Conservation (phyloP, 2,888 invertebrate species). For the Mimachlamys varia region DNA sequence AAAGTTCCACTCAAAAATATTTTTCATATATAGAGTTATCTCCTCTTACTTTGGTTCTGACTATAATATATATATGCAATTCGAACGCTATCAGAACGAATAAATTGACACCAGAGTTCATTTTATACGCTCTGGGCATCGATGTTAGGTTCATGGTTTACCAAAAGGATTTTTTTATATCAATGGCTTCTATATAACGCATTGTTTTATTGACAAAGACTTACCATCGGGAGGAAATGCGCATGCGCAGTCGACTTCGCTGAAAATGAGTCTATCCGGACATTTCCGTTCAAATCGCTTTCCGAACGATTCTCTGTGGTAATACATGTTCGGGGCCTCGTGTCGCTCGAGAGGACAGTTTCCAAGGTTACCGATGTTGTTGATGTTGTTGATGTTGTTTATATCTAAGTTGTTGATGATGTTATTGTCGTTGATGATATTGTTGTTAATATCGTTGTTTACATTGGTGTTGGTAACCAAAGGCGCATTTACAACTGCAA, state of each 20-base stretch:
- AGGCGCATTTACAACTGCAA: not conserved
- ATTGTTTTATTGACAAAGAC: not conserved
- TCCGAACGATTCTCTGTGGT: not conserved
- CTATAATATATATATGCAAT: too few relatives aligned
- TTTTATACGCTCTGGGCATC: too few relatives aligned
- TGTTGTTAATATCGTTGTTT: not conserved
- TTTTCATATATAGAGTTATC: too few relatives aligned
- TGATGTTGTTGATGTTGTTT: not conserved
- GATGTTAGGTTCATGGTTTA: too few relatives aligned
- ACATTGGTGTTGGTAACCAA: not conserved
- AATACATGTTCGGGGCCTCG: not conserved
- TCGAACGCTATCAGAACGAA: too few relatives aligned
- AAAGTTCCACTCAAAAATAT: too few relatives aligned
- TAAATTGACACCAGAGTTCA: too few relatives aligned
- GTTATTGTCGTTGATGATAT: not conserved
- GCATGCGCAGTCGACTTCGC: conserved; percentile 11
- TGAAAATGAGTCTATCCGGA: not conserved
- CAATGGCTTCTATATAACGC: too few relatives aligned
- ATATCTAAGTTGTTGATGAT: not conserved
- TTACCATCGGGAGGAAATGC: not conserved
- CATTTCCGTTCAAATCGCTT: conserved; percentile 17
- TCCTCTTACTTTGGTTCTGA: too few relatives aligned
- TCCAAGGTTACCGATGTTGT: conserved; percentile 17
- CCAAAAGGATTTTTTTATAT: too few relatives aligned
- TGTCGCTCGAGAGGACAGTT: conserved; percentile 19